Evolutionary conservation across 2,113 vertebrate genomes (phyloP).

Genomic region (Mastomys natalensis): DNA sequence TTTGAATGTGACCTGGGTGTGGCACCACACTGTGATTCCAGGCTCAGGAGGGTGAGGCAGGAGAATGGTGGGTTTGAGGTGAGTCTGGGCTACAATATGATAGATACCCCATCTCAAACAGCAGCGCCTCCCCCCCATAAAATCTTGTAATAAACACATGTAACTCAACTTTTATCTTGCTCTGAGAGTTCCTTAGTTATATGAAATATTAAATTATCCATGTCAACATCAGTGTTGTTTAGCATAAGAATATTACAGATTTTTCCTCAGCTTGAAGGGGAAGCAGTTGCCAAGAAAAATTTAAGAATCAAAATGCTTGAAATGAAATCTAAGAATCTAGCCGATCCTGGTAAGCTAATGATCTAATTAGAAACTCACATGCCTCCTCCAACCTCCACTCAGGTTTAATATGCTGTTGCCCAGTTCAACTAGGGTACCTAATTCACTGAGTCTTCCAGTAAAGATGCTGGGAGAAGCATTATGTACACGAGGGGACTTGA

Average conservation of each 20-base stretch:
- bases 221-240: neutral
- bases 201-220: neutral
- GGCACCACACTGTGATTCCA: neutral
- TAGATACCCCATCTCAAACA: neutral
- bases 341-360: neutral
- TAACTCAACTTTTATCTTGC: neutral
- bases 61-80: neutral
- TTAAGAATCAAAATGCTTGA: neutral
- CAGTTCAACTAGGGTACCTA: neutral
- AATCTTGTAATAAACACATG: neutral
- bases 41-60: neutral
- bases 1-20: neutral
- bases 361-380: no score
- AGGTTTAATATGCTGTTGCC: neutral
- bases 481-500: neutral
- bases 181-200: neutral
- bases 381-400: no score
- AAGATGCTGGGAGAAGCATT: neutral
- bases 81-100: neutral
- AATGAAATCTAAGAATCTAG: neutral
- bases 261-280: constrained; percentile 12
- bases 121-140: no score
- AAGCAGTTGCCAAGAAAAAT: neutral
- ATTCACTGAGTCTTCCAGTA: neutral
- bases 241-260: neutral